Percentiles rank a stretch among this genome's conserved stretches.
Conservation (phyloP, 2,797 vertebrate species). For the Acrocephalus scirpaceus region DNA sequence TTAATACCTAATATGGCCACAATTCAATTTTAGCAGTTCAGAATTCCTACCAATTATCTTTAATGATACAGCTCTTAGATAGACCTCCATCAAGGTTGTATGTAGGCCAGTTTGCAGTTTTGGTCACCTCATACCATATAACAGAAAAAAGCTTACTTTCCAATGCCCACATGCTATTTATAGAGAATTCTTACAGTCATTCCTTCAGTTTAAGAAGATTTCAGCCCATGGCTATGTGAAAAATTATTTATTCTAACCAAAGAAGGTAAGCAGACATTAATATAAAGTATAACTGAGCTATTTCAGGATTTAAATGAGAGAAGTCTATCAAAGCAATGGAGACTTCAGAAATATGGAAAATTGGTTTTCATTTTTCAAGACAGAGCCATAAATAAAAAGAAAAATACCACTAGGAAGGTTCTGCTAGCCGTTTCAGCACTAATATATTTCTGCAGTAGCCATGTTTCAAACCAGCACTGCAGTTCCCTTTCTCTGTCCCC, state of each 20-base stretch:
- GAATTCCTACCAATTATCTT: background rate
- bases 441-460: background rate
- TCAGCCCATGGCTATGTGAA: background rate
- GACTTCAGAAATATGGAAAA: background rate
- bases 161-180: background rate
- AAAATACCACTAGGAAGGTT: background rate
- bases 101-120: background rate
- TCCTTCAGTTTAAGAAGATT: conserved; percentile 3
- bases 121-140: background rate
- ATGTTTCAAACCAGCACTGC: background rate
- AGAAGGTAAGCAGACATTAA: background rate
- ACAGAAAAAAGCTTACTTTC: background rate
- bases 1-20: background rate
- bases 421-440: background rate
- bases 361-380: background rate
- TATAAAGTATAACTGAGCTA: background rate
- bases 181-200: background rate
- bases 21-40: background rate
- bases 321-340: background rate
- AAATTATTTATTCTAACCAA: conserved; percentile 20
- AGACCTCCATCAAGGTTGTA: background rate
- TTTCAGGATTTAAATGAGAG: background rate
- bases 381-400: background rate
- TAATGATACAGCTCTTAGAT: background rate
- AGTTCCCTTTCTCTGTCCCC: background rate